Percentiles rank a stretch among this genome's conserved stretches.
phyloP scores from a whole-genome alignment of 1,140 invertebrate genomes.

The Drosophila gunungcola region DNA sequence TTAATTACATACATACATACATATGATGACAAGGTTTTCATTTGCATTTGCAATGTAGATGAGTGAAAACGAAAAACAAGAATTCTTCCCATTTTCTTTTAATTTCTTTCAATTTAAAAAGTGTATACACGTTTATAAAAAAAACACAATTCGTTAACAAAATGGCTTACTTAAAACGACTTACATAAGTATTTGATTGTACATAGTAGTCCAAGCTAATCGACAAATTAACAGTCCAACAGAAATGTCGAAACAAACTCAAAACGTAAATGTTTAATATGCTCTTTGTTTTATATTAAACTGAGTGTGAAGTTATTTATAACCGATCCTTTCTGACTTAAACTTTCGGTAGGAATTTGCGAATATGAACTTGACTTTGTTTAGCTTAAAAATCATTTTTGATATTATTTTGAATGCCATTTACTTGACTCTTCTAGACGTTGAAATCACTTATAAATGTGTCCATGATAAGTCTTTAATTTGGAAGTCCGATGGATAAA shows the following conservation, averaged over 20 bases:
- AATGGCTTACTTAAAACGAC: slow-evolving; percentile 33
- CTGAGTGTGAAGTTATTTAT: slow-evolving; percentile 11
- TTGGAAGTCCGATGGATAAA: too few species aligned
- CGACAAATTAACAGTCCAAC: slow-evolving; percentile 27
- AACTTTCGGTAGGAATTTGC: not conserved
- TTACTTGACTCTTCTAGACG: not conserved
- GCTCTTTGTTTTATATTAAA: slow-evolving; percentile 13
- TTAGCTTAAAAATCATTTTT: too few species aligned
- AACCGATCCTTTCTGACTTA: not conserved
- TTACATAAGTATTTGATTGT: slow-evolving; percentile 54
- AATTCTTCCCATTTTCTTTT: slow-evolving; percentile 30
- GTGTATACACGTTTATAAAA: slow-evolving; percentile 22
- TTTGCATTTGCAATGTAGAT: slow-evolving; percentile 41
- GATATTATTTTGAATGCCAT: not conserved
- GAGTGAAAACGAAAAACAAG: slow-evolving; percentile 34
- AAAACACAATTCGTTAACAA: slow-evolving; percentile 43
- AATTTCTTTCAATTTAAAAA: slow-evolving; percentile 14
- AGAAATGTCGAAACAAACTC: slow-evolving; percentile 7
- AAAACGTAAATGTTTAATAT: slow-evolving; percentile 26
- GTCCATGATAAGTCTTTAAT: too few species aligned
- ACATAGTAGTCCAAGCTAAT: slow-evolving; percentile 42
- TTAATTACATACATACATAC: slow-evolving; percentile 62
- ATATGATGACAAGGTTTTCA: slow-evolving; percentile 49
- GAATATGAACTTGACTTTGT: too few species aligned
- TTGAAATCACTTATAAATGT: not conserved